Conservation (phyloP, 2,113 vertebrate genomes). For the Agelaius tricolor region DNA sequence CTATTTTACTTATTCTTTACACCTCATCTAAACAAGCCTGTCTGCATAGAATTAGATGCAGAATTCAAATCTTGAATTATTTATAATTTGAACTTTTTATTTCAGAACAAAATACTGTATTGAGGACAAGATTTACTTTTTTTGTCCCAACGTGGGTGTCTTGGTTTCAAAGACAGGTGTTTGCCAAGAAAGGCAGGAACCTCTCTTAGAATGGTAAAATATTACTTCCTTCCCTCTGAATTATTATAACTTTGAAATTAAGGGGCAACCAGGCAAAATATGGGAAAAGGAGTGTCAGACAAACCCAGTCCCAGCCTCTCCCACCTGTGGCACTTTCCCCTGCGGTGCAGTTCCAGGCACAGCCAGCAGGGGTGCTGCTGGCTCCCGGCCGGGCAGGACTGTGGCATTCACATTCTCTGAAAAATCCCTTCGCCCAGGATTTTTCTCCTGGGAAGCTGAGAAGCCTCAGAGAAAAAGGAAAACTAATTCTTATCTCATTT, state of each 20-base stretch:
- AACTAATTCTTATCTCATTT: too few relatives aligned
- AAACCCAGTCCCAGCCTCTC: too few relatives aligned
- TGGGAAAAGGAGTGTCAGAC: neutral
- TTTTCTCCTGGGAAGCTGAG: too few relatives aligned
- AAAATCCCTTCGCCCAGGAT: too few relatives aligned
- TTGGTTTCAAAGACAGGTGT: neutral
- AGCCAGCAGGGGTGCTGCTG: neutral
- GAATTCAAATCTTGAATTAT: neutral
- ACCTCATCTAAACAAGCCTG: neutral
- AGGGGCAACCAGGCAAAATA: neutral
- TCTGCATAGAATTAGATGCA: neutral
- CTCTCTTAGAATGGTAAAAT: neutral
- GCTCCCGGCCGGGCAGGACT: neutral
- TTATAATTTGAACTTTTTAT: neutral
- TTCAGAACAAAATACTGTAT: neutral
- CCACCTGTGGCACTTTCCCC: neutral
- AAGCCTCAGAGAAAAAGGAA: too few relatives aligned
- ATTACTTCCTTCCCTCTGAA: neutral
- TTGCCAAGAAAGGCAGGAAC: neutral
- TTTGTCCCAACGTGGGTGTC: neutral
- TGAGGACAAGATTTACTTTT: neutral
- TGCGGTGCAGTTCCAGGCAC: fast-evolving
- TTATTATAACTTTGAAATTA: neutral
- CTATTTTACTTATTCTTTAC: neutral
- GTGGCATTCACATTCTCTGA: too few relatives aligned